Base-by-base conservation (phyloP, 1,140 invertebrate genomes). In the Drosophila cardini region DNA sequence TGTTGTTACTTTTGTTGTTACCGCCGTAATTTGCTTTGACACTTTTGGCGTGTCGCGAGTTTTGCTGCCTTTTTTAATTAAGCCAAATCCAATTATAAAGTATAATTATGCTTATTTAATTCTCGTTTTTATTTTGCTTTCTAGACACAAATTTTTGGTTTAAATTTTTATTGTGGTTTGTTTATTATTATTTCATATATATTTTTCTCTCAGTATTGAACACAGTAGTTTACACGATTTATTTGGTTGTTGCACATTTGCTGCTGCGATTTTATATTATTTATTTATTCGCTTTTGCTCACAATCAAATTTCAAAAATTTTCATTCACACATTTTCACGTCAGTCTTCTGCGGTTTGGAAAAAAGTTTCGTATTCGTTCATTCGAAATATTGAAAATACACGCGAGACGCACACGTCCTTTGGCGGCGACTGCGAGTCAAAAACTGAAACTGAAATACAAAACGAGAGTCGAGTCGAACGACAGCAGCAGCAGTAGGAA, bases 301-400 rank as follows among this genome's bases (percentile, higher is more conserved):
- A 56, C 55, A 15, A 16, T 42, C 36, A 58, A 30, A 45, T 45
- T 30, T 52, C 16, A 11, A 70, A 34, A 45, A 52, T 65, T 68
- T 56, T 55, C 40, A 11, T 42, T 18, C 34, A 26, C 30, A 50
- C 45, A 68, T 43, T 63, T 65, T 52, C 63, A 52, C 69, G 9
- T 64, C 67, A 80, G 77, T 71, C 71, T 68, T 61, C 57, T 56
- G 67, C 60, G 55, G 30, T 70, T 26, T 53, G 32, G 61, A 34
- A 65, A 78, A 73, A 63, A 53, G 81, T 86, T 71, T 86, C 82
- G 82, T 85, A 86, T 78, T 86, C 82, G 82, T 60, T 64, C 50
- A 52, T 64, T 63, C 77, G 67, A 11, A 68, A 26, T 60, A 61
- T 56, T 45, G 36, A 26, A 75, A 61, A 38, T 63, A 65, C 53